Percentiles rank a stretch among this genome's conserved stretches.
These are phyloP conservation scores for Gobius niger DNA, from an alignment of 2,113 vertebrate genomes.

Conservation along the genomic window DNA sequence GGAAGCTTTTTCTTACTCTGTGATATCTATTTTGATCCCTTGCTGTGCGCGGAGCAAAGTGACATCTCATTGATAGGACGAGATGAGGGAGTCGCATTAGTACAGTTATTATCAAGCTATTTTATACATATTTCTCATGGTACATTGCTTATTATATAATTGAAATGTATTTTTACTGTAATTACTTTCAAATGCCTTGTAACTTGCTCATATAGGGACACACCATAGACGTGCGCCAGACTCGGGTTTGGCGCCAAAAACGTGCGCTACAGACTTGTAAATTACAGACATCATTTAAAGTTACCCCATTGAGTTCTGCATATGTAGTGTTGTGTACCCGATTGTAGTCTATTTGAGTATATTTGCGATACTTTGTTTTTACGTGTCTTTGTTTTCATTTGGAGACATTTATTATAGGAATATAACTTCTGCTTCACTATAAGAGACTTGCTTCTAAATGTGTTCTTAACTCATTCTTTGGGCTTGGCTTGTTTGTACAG, in stretches of 20 bases:
- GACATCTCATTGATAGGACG: conserved; percentile 51
- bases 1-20: conserved; percentile 75
- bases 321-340: conserved; percentile 71
- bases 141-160: conserved; percentile 70
- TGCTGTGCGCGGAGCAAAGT: conserved; percentile 53
- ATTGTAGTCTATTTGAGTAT: conserved; percentile 71
- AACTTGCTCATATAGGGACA: conserved; percentile 55
- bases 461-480: conserved; percentile 67
- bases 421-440: conserved; percentile 70
- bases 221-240: conserved; percentile 51
- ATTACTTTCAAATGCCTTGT: conserved; percentile 69
- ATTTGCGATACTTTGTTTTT: conserved; percentile 57
- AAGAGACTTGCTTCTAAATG: conserved; percentile 63
- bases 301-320: conserved; percentile 59
- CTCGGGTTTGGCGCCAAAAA: conserved; percentile 29
- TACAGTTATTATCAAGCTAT: conserved; percentile 65
- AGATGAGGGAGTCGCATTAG: conserved; percentile 44
- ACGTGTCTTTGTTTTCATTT: conserved; percentile 57
- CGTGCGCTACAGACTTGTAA: conserved; percentile 62
- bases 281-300: conserved; percentile 61
- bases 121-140: conserved; percentile 76
- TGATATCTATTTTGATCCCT: conserved; percentile 72
- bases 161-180: conserved; percentile 72
- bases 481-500: conserved; percentile 76
- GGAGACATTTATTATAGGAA: conserved; percentile 46